Conservation (phyloP, 1,140 invertebrate genomes). For the Laupala kohalensis region DNA sequence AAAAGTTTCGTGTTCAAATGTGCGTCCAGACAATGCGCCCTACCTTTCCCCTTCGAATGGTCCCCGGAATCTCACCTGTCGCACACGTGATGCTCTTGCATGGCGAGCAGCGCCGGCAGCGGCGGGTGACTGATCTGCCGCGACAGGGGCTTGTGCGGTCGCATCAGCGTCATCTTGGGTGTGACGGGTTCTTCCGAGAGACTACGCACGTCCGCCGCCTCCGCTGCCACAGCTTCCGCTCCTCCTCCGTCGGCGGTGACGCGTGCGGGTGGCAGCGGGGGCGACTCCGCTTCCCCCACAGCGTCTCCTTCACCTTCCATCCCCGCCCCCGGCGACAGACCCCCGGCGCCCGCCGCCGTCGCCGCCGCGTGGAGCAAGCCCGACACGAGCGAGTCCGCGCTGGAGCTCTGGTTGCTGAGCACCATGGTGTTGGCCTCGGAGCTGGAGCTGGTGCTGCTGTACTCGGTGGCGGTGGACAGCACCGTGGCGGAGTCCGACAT, state of each 20-base stretch:
- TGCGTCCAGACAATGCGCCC: no score
- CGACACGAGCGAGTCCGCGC: slow-evolving; percentile 20
- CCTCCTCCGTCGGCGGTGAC: no score
- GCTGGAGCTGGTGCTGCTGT: slow-evolving; percentile 12
- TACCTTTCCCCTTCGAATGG: no score
- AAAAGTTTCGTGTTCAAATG: no score
- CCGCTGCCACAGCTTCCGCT: not conserved
- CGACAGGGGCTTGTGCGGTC: slow-evolving; percentile 42
- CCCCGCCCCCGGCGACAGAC: not conserved
- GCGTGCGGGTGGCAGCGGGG: no score
- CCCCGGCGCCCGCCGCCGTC: not conserved
- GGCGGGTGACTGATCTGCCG: slow-evolving; percentile 32
- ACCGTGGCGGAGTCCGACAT: slow-evolving; percentile 14
- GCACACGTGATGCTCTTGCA: slow-evolving; percentile 9
- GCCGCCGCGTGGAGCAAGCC: not conserved
- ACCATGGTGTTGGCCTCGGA: slow-evolving; percentile 21
- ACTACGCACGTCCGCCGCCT: slow-evolving; percentile 8
- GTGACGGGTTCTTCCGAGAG: slow-evolving; percentile 30
- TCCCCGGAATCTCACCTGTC: slow-evolving; percentile 14
- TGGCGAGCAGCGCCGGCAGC: slow-evolving; percentile 5
- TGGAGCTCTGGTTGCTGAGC: slow-evolving; percentile 20
- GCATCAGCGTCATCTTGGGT: slow-evolving; percentile 22
- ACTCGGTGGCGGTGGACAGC: slow-evolving; percentile 9
- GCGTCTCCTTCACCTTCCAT: no score
- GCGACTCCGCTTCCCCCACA: no score